These are phyloP conservation scores for Ceratina australensis DNA, from an alignment of 1,140 invertebrate genomes.

Conservation along the genomic window DNA sequence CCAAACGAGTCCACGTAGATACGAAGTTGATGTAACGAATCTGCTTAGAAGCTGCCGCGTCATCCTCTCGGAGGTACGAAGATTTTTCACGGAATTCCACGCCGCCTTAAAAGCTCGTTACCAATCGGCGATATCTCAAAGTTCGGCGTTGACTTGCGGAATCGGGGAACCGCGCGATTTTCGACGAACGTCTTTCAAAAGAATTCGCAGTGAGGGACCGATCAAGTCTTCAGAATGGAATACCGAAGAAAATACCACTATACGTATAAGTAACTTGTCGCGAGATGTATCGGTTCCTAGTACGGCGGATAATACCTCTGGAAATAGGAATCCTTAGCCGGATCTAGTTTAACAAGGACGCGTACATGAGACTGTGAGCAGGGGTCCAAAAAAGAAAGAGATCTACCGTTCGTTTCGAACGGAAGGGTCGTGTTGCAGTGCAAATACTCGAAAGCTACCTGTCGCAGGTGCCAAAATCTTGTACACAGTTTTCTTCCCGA, in stretches of 20 bases:
- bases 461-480: constrained; percentile 52
- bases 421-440: constrained; percentile 13
- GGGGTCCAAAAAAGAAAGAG: background rate
- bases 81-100: constrained; percentile 69
- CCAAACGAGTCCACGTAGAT: constrained; percentile 28
- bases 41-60: constrained; percentile 40
- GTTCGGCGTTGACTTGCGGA: constrained; percentile 31
- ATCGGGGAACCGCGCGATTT: constrained; percentile 16
- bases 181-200: background rate
- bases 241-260: background rate
- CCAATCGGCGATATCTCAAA: constrained; percentile 48
- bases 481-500: constrained; percentile 10
- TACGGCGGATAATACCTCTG: too few species aligned
- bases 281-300: too few species aligned
- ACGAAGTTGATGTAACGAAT: constrained; percentile 17
- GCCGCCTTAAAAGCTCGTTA: constrained; percentile 56
- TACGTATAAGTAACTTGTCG: too few species aligned
- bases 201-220: background rate
- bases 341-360: too few species aligned
- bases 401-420: background rate
- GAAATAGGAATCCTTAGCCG: too few species aligned
- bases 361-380: background rate
- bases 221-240: background rate
- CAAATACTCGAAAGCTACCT: constrained; percentile 32
- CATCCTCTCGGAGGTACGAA: constrained; percentile 60